Conservation (phyloP, 1,140 invertebrate species). For the Luehdorfia chinensis region DNA sequence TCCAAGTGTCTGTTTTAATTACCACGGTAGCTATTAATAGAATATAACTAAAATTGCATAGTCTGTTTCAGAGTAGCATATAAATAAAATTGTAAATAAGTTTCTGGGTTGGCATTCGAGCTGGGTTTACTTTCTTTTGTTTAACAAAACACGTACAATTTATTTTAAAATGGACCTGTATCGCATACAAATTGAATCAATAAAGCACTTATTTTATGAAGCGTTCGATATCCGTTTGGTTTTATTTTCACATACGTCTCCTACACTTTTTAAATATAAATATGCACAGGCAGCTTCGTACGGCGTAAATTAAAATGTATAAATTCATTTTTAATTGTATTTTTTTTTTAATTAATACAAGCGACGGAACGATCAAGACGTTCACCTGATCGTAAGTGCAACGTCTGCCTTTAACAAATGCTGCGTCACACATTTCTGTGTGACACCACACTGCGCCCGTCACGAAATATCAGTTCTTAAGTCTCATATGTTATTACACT, state of each 20-base stretch:
- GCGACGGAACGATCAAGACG: too few relatives aligned
- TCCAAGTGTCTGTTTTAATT: conserved; percentile 5
- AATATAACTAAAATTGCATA: neutral
- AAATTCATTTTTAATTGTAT: too few relatives aligned
- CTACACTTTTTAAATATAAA: neutral
- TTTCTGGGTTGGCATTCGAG: conserved; percentile 24
- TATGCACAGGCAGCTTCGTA: too few relatives aligned
- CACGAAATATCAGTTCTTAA: too few relatives aligned
- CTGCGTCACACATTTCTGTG: too few relatives aligned
- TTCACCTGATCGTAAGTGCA: too few relatives aligned
- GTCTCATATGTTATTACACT: too few relatives aligned
- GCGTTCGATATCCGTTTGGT: conserved; percentile 43
- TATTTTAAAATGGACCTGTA: conserved; percentile 58
- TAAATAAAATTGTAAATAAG: conserved; percentile 30
- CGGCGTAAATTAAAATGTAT: too few relatives aligned
- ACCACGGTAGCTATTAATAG: conserved; percentile 12
- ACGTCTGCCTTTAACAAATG: too few relatives aligned
- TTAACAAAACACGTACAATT: conserved; percentile 48
- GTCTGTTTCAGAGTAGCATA: conserved; percentile 15
- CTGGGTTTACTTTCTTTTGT: conserved; percentile 32
- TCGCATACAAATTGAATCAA: conserved; percentile 64
- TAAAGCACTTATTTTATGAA: conserved; percentile 75
- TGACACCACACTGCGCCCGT: too few relatives aligned
- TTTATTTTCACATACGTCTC: conserved; percentile 26
- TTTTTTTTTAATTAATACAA: too few relatives aligned